Evolutionary conservation across 2,113 vertebrate species (phyloP), one percentile per base, ranked within the genome.

Genomic region (Ophthalmolycus amberensis): DNA sequence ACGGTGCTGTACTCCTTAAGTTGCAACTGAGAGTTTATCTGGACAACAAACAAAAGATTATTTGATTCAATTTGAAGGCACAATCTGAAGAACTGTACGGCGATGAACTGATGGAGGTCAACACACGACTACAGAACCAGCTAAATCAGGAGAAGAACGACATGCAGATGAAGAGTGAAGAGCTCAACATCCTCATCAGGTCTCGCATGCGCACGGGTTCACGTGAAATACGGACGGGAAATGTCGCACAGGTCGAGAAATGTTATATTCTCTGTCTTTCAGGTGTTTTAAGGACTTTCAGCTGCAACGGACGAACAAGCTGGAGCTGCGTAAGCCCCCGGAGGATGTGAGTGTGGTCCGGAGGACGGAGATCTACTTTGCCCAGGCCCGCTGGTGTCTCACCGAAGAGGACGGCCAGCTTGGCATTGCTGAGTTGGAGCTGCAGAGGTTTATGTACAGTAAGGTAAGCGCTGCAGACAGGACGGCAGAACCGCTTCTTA

Each of bases 221-320:
- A 54, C 68, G n/a, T 42, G 20, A 44, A 29, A 11, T 9, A 37
- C 50, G 9, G 27, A 44, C 15, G 22, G 32, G 3, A 62, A 38
- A 1, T 22, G 3, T 1, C 38, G 5, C n/a, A 54, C 8, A 6
- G 16, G 14, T 50, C n/a, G 40, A 66, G 58, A 22, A 2, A 29
- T 37, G 65, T 3, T 6, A 1, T 65, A 0, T 52, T 29, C 10
- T 76, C 2, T 38, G 9, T 20, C n/a, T 50, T 62, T 42, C 80
- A 99, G 98, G 84, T 99, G 98, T 93, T 99, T 99, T 85, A 99
- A 99, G 85, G 98, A 99, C 91, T 99, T 99, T 91, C 97, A 99
- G 81, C 95, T 99, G 63, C 98, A 99, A 78, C 92, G 97, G 38
- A 97, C 97, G 63, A 99, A 99, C 94, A 99, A 99, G 89, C 96